Evolutionary conservation across 92 coral and sea anemone genomes (phyloP), one percentile per base, ranked within the genome.

Genomic region (Diadumene lineata): DNA sequence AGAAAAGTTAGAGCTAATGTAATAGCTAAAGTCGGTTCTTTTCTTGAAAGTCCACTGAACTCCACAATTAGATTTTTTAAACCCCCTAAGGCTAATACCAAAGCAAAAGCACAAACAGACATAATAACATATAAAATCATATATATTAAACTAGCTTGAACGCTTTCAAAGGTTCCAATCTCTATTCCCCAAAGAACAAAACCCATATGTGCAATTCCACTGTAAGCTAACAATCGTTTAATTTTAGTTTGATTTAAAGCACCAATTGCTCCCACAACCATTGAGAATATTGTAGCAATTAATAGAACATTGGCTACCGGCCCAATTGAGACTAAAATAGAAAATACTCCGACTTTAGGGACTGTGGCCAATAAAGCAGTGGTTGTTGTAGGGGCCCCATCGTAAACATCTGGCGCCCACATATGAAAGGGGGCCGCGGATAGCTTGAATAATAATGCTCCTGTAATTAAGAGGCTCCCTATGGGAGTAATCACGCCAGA

Each of bases 331-430:
- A 87, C 83, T 72, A 87, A 80, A 77, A 90, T 83, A 79, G 96
- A 87, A 79, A 86, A 83, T 33, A 82, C 60, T n/a, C 84, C 96
- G 34, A 83, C 78, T 75, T 90, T 90, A 30, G 96, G 96, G 62
- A 82, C 96, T 53, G 67, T 90, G 31, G 92, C 87, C 67, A 90
- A 87, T 64, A 90, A 65, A 73, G 89, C 89, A 66, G 89, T 78
- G 57, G 88, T 85, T 44, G 86, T 82, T 60, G 96, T 90, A 60
- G 96, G 92, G 57, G 92, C 96, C 53, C 96, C 96, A 56, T 90
- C 92, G 75, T 90, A 90, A 48, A 90, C 96, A 78, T 90, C 96
- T 48, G 96, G 96, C 43, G 88, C 96, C 83, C 96, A 89, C 96
- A 89, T 89, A 86, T 89, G 96, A 77, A 89, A 89, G 56, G 96